phyloP scores from a whole-genome alignment of 2,888 invertebrate species.

The Octonoba sinensis region DNA sequence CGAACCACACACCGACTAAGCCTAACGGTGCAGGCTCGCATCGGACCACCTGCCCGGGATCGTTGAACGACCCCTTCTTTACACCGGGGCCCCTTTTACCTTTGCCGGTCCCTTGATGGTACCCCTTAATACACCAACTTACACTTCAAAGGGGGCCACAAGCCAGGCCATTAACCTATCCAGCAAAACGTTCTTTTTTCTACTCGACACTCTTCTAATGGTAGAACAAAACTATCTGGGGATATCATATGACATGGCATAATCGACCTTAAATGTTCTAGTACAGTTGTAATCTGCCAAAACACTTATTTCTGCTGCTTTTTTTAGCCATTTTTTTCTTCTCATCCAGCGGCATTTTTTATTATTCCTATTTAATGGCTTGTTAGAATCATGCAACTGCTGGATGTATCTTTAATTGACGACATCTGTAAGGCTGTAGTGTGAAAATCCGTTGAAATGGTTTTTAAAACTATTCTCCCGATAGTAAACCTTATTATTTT shows the following conservation, averaged over 20 bases:
- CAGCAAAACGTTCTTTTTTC: neutral
- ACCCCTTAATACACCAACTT: conserved; percentile 62
- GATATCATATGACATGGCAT: conserved; percentile 20
- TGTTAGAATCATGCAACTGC: neutral
- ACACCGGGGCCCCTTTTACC: conserved; percentile 21
- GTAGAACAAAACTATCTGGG: no score
- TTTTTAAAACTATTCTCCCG: neutral
- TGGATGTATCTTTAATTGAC: conserved; percentile 2
- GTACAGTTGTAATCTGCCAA: conserved; percentile 30
- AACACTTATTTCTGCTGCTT: conserved; percentile 38
- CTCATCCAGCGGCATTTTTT: conserved; percentile 6
- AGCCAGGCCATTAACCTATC: conserved; percentile 48
- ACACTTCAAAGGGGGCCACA: conserved; percentile 37
- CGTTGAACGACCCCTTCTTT: conserved; percentile 51
- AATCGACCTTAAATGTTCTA: conserved; percentile 40
- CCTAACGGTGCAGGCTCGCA: conserved; percentile 15
- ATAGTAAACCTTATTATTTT: no score
- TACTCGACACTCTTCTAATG: no score
- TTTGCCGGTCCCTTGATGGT: conserved; percentile 24
- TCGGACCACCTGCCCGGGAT: conserved; percentile 51
- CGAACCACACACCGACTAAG: conserved; percentile 9
- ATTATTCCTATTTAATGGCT: neutral
- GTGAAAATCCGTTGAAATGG: conserved; percentile 36
- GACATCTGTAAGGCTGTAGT: conserved; percentile 28
- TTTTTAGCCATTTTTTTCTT: conserved; percentile 2